Percentiles rank a stretch among this genome's conserved stretches.
These are phyloP conservation scores for Ypsolopha scabrella DNA, from an alignment of 2,888 invertebrate species.

Conservation along the genomic window DNA sequence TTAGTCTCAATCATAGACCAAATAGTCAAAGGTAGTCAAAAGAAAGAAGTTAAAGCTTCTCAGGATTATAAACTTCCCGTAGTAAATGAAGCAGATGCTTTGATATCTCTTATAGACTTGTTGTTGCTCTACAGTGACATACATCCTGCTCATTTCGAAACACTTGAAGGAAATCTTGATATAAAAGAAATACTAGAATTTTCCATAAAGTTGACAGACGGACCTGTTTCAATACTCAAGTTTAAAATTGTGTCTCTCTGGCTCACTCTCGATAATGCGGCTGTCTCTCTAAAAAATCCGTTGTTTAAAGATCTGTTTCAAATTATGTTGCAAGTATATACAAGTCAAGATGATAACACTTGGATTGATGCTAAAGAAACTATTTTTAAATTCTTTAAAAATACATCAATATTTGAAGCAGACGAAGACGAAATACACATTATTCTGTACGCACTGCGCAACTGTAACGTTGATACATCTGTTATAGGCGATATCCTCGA, in stretches of 20 bases:
- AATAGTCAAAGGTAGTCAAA: conserved; percentile 23
- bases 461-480: conserved; percentile 34
- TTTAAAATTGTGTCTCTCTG: conserved; percentile 59
- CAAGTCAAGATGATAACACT: conserved; percentile 36
- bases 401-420: conserved; percentile 74
- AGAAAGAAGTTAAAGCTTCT: conserved; percentile 23
- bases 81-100: conserved; percentile 33
- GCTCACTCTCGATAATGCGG: conserved; percentile 55
- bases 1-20: conserved; percentile 44
- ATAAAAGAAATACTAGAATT: conserved; percentile 51
- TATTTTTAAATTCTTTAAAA: conserved; percentile 69
- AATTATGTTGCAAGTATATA: conserved; percentile 69
- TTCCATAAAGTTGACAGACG: conserved; percentile 31
- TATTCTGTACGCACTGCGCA: conserved; percentile 70
- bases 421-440: conserved; percentile 75
- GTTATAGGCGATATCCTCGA: conserved; percentile 45
- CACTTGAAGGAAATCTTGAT: conserved; percentile 51
- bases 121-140: conserved; percentile 51
- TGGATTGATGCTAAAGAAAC: conserved; percentile 66
- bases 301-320: conserved; percentile 67
- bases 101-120: conserved; percentile 45
- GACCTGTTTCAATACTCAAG: conserved; percentile 39
- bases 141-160: conserved; percentile 53
- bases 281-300: conserved; percentile 59
- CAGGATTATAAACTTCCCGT: conserved; percentile 42